Evolutionary conservation across 2,888 invertebrate genomes (phyloP).

Genomic region (Hyalella azteca): DNA sequence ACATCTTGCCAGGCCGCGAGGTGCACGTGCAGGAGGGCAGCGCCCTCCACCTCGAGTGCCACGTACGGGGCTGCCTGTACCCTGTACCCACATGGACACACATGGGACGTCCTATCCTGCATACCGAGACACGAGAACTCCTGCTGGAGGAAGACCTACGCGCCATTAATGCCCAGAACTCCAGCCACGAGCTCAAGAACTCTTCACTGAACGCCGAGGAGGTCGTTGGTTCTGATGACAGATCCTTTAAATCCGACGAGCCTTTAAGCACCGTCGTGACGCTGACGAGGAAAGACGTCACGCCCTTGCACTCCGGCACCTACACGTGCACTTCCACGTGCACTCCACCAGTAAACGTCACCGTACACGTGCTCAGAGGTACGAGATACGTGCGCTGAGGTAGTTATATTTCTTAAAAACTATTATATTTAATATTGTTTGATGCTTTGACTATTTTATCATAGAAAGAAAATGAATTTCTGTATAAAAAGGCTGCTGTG

Average conservation of each 20-base stretch:
- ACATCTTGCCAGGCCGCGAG: constrained; percentile 44
- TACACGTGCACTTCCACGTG: constrained; percentile 52
- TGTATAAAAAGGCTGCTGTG: too few species aligned
- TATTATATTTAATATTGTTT: too few species aligned
- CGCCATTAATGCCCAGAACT: neutral
- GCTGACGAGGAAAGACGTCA: constrained; percentile 35
- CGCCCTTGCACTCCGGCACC: constrained; percentile 40
- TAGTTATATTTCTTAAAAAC: too few species aligned
- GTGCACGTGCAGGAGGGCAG: constrained; percentile 51
- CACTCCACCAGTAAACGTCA: constrained; percentile 45
- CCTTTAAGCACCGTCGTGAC: constrained; percentile 35
- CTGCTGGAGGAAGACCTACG: neutral
- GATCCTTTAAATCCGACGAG: neutral
- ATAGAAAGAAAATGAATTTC: too few species aligned
- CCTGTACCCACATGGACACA: constrained; percentile 44
- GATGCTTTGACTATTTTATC: too few species aligned
- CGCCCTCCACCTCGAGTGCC: constrained; percentile 45
- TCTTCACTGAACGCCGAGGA: neutral
- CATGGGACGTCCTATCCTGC: neutral
- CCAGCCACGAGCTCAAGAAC: neutral
- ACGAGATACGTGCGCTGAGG: too few species aligned
- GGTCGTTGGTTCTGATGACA: neutral
- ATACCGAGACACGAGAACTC: neutral
- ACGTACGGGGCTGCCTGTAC: constrained; percentile 46
- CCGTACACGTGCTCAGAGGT: constrained; percentile 54